Base-by-base conservation (phyloP, 2,888 invertebrate species). In the Tethea ocularis region DNA sequence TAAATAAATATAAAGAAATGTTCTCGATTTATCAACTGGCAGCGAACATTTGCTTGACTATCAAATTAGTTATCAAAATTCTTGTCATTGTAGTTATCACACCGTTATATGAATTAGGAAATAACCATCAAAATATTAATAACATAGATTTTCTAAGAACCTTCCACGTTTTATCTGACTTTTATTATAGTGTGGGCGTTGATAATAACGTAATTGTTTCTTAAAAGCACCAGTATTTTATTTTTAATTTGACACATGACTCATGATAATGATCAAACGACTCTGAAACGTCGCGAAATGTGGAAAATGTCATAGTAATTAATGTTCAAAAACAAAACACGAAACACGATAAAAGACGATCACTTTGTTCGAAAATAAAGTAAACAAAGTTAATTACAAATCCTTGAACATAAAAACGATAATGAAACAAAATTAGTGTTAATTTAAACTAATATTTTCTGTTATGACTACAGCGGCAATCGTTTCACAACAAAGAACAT, bases 241-340 rank as follows among this genome's bases (percentile, higher is more conserved):
- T 54, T 54, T 54, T 36, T 54, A 54, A 54, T 54, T 54, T 22
- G 33, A 54, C 33, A 33, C 33, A 20, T 54, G 22, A 54, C 52
- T 53, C 52, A 53, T 53, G 52, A 53, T 53, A 26, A 46, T 46
- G 46, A 53, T 26, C 26, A 53, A 53, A 53, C 29, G 52, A 53
- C 26, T 52, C n/a, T 29, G 8, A 24, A n/a, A 23, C 33, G 33
- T 33, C 46, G 46, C 46, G 46, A 33, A 54, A 33, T 54, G 33
- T 33, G 17, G 22, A 54, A 33, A 13, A 22, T 17, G 26, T 54
- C 17, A 15, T 36, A 3, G 33, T 20, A 22, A 33, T 33, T 20
- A 54, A 54, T 22, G 54, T 33, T 54, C 13, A 11, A 33, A 20
- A 54, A 33, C 33, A 54, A 36, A 54, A 54, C 20, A 33, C 20